These are phyloP conservation scores for Mus spretus DNA, from an alignment of 2,797 vertebrate species.

Conservation along the genomic window DNA sequence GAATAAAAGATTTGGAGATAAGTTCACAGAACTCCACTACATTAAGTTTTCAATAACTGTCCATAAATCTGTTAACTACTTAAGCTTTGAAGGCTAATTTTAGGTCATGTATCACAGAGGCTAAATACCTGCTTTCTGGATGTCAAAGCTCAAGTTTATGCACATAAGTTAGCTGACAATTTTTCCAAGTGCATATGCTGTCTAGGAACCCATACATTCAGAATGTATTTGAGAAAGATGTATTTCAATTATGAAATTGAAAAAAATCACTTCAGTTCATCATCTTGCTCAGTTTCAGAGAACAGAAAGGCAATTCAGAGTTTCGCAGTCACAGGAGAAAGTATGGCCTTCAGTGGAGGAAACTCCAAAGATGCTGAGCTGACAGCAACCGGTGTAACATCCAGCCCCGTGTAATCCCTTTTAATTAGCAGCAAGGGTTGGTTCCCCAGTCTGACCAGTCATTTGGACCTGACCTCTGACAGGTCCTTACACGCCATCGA, in stretches of 20 bases:
- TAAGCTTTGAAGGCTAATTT: constrained; percentile 72
- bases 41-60: constrained; percentile 71
- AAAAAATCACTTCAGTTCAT: constrained; percentile 63
- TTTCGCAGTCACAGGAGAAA: constrained; percentile 24
- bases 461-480: constrained; percentile 80
- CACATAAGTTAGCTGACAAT: constrained; percentile 53
- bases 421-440: constrained; percentile 71
- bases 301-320: constrained; percentile 46
- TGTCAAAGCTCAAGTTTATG: constrained; percentile 75
- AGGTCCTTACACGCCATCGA: constrained; percentile 80
- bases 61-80: constrained; percentile 69
- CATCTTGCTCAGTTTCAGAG: constrained; percentile 58
- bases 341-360: background rate
- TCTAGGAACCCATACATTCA: constrained; percentile 61
- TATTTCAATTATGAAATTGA: constrained; percentile 69
- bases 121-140: constrained; percentile 65
- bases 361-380: background rate
- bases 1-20: constrained; percentile 60
- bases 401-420: constrained; percentile 48
- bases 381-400: constrained; percentile 59
- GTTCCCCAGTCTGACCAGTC: constrained; percentile 65
- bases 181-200: constrained; percentile 60
- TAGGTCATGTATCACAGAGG: constrained; percentile 65
- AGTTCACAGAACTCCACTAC: constrained; percentile 69
- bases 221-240: constrained; percentile 61